Evolutionary conservation across 2,888 invertebrate species (phyloP).

Genomic region (Hoplodrina blanda): DNA sequence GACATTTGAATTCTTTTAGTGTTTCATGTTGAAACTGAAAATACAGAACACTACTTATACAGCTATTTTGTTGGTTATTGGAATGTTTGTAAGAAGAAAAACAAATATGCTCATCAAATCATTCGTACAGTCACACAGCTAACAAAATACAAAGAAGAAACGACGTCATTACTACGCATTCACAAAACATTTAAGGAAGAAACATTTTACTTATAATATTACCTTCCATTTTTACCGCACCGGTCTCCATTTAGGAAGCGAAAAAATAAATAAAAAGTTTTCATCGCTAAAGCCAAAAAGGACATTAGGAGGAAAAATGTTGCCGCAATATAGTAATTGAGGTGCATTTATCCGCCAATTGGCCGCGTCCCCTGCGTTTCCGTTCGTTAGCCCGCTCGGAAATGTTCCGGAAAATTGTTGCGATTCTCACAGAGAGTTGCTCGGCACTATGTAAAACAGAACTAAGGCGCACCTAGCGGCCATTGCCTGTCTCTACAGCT

Average conservation of each 20-base stretch:
- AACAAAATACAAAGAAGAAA: slow-evolving; percentile 20
- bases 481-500: slow-evolving; percentile 42
- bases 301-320: slow-evolving; percentile 85
- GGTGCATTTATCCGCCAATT: slow-evolving; percentile 89
- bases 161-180: slow-evolving; percentile 15
- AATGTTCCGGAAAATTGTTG: slow-evolving; percentile 88
- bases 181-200: slow-evolving; percentile 34
- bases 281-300: slow-evolving; percentile 71
- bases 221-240: slow-evolving; percentile 43
- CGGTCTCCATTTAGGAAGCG: slow-evolving; percentile 52
- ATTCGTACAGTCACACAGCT: slow-evolving; percentile 17
- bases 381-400: slow-evolving; percentile 87
- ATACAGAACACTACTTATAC: slow-evolving; percentile 4
- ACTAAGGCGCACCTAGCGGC: slow-evolving; percentile 67
- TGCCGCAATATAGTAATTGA: slow-evolving; percentile 87
- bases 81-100: slow-evolving; percentile 24
- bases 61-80: slow-evolving; percentile 13
- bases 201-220: slow-evolving; percentile 44
- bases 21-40: slow-evolving; percentile 22
- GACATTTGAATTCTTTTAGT: slow-evolving; percentile 50
- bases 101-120: slow-evolving; percentile 16
- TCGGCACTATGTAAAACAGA: slow-evolving; percentile 78
- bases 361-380: slow-evolving; percentile 87
- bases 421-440: slow-evolving; percentile 79
- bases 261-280: slow-evolving; percentile 69